Evolutionary conservation across 2,888 invertebrate species (phyloP).

Genomic region (Iselma pallidipennis): DNA sequence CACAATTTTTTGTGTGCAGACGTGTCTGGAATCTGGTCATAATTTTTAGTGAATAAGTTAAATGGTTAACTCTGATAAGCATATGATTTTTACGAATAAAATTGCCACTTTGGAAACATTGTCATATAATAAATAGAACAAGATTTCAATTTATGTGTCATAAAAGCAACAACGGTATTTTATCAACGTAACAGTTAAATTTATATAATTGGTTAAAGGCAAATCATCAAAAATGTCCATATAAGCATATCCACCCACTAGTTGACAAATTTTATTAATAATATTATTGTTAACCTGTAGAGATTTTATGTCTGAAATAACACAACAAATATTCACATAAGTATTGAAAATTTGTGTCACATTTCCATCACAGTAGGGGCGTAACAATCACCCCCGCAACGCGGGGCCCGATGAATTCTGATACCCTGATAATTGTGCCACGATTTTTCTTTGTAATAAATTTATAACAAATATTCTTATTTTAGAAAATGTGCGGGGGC

Average conservation of each 20-base stretch:
- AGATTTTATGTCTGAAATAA: not conserved
- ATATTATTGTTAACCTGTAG: no score
- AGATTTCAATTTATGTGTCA: not conserved
- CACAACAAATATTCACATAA: not conserved
- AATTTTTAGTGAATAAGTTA: not conserved
- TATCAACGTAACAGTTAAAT: not conserved
- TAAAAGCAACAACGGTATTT: not conserved
- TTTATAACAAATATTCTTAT: no score
- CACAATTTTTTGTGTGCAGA: no score
- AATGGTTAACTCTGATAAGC: not conserved
- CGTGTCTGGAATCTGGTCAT: not conserved
- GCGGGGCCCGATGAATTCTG: no score
- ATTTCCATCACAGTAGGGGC: no score
- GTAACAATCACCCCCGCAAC: no score
- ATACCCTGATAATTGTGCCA: no score
- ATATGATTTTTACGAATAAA: not conserved
- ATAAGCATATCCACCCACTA: not conserved
- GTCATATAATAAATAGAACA: not conserved
- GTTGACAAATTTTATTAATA: not conserved
- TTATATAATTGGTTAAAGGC: not conserved
- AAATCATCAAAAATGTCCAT: not conserved
- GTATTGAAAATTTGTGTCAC: not conserved
- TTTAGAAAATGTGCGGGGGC: no score
- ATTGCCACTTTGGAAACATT: not conserved
- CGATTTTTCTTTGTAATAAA: no score